Conservation (phyloP, 2,888 invertebrate species). For the Cephus pygmeus region DNA sequence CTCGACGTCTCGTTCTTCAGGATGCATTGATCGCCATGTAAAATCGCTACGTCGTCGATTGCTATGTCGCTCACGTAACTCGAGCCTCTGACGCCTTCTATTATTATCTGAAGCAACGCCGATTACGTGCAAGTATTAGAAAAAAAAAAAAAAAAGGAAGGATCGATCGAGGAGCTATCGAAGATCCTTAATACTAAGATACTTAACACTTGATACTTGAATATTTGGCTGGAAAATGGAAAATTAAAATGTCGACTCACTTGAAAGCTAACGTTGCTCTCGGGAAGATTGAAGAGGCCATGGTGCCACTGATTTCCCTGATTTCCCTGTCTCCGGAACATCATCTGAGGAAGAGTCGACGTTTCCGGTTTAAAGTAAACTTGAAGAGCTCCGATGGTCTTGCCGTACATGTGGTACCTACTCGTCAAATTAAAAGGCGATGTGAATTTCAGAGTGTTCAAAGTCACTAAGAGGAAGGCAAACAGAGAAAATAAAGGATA, state of each 20-base stretch:
- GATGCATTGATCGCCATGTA: slow-evolving; percentile 71
- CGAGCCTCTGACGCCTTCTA: slow-evolving; percentile 78
- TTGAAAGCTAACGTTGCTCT: slow-evolving; percentile 70
- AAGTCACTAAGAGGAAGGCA: too few species aligned
- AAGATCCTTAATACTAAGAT: too few species aligned
- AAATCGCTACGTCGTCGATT: slow-evolving; percentile 80
- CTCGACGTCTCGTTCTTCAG: slow-evolving; percentile 18
- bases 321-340: slow-evolving; percentile 75
- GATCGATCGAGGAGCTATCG: too few species aligned
- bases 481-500: too few species aligned
- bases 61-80: slow-evolving; percentile 82
- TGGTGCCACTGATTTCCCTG: slow-evolving; percentile 78
- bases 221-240: too few species aligned
- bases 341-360: slow-evolving; percentile 65
- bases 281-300: slow-evolving; percentile 66
- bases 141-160: too few species aligned
- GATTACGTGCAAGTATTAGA: not conserved
- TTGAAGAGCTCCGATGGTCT: slow-evolving; percentile 69
- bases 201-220: too few species aligned
- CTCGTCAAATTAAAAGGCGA: slow-evolving; percentile 59
- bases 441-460: not conserved
- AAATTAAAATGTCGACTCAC: slow-evolving; percentile 51
- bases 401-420: slow-evolving; percentile 85
- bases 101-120: slow-evolving; percentile 72
- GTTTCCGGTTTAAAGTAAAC: slow-evolving; percentile 69